phyloP scores from a whole-genome alignment of 2,888 invertebrate species.

The Amiota mariae region DNA sequence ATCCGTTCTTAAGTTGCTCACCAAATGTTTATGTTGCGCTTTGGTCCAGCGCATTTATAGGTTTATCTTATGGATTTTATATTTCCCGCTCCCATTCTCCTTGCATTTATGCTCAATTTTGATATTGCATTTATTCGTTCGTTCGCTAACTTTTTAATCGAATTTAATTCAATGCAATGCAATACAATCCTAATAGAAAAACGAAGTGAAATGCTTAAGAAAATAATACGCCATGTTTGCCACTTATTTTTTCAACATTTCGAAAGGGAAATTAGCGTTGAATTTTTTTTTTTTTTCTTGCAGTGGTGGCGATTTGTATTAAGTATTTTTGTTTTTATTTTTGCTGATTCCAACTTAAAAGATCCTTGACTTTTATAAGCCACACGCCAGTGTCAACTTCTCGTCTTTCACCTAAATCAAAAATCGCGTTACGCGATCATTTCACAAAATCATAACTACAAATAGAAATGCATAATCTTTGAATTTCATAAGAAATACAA shows the following conservation, averaged over 20 bases:
- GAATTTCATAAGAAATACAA: conserved; percentile 43
- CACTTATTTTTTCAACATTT: conserved; percentile 30
- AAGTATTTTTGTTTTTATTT: too few relatives aligned
- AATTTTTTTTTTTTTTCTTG: background rate
- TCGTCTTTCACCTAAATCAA: conserved; percentile 40
- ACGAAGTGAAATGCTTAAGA: conserved; percentile 31
- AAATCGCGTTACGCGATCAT: conserved; percentile 65
- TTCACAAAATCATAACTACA: conserved; percentile 44
- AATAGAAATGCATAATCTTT: conserved; percentile 27
- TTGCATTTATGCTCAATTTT: too few relatives aligned
- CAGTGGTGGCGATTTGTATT: conserved; percentile 9
- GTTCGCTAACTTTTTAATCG: conserved; percentile 15
- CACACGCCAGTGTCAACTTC: background rate
- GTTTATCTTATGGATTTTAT: background rate
- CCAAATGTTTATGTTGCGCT: conserved; percentile 53
- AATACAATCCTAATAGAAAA: conserved; percentile 13
- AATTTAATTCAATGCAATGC: conserved; percentile 13
- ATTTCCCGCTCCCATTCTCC: background rate
- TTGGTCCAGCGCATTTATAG: conserved; percentile 53
- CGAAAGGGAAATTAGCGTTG: conserved; percentile 40
- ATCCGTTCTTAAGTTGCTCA: conserved; percentile 39
- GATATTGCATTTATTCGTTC: background rate
- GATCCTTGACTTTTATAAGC: background rate
- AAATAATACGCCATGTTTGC: conserved; percentile 30
- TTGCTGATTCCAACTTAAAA: too few relatives aligned